phyloP scores from a whole-genome alignment of 2,888 invertebrate species.

The Melipona bicolor region DNA sequence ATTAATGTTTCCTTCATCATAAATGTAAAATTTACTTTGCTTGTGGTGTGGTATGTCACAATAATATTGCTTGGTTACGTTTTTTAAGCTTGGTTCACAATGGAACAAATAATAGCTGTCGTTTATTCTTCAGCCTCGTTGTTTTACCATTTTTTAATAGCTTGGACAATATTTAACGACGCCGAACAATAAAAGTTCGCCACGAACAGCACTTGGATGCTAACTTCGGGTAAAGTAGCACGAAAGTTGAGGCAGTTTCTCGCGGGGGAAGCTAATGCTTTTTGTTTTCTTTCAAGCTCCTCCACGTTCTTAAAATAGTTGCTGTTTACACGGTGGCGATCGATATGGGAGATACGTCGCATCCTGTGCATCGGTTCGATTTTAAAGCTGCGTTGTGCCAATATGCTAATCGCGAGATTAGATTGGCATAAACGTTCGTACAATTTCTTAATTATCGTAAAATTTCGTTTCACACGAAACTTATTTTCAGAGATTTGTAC shows the following conservation, averaged over 20 bases:
- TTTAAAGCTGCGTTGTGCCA: not conserved
- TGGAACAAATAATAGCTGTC: not conserved
- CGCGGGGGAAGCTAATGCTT: not conserved
- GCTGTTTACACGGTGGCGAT: not conserved
- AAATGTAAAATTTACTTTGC: not conserved
- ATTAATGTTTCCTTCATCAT: too few species aligned
- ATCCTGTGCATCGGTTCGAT: not conserved
- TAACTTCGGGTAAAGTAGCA: not conserved
- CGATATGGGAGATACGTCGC: not conserved
- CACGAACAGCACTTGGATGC: not conserved
- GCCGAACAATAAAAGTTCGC: too few species aligned
- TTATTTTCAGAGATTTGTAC: too few species aligned
- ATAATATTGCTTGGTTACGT: not conserved
- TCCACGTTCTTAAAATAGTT: not conserved
- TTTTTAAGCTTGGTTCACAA: not conserved
- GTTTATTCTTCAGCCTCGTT: not conserved
- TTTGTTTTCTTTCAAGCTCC: not conserved
- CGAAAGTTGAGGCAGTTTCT: not conserved
- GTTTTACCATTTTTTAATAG: not conserved
- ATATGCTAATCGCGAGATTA: not conserved
- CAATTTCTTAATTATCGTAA: not conserved
- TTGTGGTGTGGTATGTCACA: not conserved
- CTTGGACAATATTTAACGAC: not conserved
- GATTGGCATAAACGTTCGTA: not conserved
- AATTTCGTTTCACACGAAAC: not conserved